Conservation (phyloP, 2,888 invertebrate species). For the Megalurothrips usitatus region DNA sequence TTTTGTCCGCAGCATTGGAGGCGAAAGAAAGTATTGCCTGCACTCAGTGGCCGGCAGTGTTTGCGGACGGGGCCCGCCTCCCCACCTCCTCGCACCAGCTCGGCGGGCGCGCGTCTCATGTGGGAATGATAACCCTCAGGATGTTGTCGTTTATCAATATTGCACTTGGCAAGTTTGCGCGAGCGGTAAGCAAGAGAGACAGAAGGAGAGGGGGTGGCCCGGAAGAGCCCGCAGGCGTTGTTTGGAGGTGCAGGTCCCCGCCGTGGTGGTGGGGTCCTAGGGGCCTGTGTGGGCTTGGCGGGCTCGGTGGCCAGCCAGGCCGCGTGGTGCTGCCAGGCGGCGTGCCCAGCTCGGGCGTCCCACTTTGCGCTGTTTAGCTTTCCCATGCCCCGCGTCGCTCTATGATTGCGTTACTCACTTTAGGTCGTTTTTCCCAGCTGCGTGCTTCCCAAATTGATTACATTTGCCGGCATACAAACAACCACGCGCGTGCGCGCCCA, state of each 20-base stretch:
- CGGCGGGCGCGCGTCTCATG: not conserved
- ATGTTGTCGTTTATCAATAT: constrained; percentile 25
- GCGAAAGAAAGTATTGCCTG: too few relatives aligned
- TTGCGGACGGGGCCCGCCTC: too few relatives aligned
- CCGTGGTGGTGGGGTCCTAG: not conserved
- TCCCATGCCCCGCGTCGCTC: not conserved
- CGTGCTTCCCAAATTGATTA: not conserved
- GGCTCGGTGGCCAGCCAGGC: too few relatives aligned
- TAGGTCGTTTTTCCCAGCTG: not conserved
- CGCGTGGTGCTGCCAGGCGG: not conserved
- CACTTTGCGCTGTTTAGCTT: not conserved
- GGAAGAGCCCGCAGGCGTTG: not conserved
- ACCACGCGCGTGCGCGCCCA: too few relatives aligned
- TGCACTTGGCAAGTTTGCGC: constrained; percentile 25
- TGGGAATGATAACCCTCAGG: constrained; percentile 10
- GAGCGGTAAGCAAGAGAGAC: not conserved
- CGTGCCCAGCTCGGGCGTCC: not conserved
- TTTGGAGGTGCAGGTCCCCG: not conserved
- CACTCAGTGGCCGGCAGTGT: too few relatives aligned
- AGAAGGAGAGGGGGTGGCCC: not conserved
- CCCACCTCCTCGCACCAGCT: too few relatives aligned
- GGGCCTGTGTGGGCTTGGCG: not conserved
- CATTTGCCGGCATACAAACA: too few relatives aligned
- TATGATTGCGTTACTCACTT: not conserved
- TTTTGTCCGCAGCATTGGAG: too few relatives aligned